Evolutionary conservation across 2,888 invertebrate species (phyloP).

Genomic region (Cyclophora punctaria): DNA sequence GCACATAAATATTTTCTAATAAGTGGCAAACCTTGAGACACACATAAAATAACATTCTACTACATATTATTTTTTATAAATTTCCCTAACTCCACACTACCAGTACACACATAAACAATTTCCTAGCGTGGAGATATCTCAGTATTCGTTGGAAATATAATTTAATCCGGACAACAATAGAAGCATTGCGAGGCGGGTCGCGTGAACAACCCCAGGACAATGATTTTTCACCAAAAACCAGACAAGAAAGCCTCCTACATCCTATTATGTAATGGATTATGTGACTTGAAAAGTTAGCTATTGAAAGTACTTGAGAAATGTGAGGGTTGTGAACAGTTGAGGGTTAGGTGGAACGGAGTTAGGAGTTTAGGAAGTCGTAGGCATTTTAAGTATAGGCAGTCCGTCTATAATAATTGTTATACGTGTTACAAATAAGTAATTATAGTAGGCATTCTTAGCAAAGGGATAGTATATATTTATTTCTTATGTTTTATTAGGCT

Average conservation of each 20-base stretch:
- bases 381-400: too few species aligned
- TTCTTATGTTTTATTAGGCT: too few species aligned
- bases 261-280: constrained; percentile 1
- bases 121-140: constrained; percentile 44
- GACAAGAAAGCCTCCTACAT: constrained; percentile 1
- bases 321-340: constrained; percentile 1
- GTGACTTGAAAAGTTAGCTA: not conserved
- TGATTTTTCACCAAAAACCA: constrained; percentile 26
- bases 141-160: constrained; percentile 60
- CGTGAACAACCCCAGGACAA: constrained; percentile 28
- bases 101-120: constrained; percentile 40
- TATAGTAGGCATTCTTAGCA: too few species aligned
- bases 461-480: too few species aligned
- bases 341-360: constrained; percentile 2
- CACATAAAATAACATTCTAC: too few species aligned
- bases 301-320: not conserved
- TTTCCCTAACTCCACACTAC: constrained; percentile 20
- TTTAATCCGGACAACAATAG: constrained; percentile 61
- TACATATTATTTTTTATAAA: not conserved
- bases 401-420: too few species aligned
- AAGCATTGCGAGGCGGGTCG: constrained; percentile 35
- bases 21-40: not conserved
- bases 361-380: constrained; percentile 1
- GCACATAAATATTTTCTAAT: too few species aligned
- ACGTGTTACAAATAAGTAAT: too few species aligned